Conservation (phyloP, 2,888 invertebrate species). For the Drosophila subsilvestris region DNA sequence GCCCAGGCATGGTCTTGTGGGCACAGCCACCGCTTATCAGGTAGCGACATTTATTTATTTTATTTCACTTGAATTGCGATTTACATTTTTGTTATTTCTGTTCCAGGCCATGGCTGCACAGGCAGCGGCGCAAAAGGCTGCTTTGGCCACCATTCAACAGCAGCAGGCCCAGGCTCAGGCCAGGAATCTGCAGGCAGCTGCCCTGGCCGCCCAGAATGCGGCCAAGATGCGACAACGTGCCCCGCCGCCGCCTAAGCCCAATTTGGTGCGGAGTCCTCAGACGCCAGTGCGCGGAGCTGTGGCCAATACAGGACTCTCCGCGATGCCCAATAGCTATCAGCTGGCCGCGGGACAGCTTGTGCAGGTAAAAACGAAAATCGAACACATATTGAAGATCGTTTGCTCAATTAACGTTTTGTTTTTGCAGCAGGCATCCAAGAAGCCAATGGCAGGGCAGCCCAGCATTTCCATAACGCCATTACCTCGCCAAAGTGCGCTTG, state of each 20-base stretch:
- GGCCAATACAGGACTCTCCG: conserved; percentile 80
- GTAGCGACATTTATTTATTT: conserved; percentile 47
- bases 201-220: conserved; percentile 81
- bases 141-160: conserved; percentile 82
- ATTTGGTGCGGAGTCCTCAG: conserved; percentile 72
- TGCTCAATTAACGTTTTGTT: neutral
- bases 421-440: conserved; percentile 72
- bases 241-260: conserved; percentile 73
- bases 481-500: conserved; percentile 89
- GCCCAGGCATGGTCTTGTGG: conserved; percentile 84
- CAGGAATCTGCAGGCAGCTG: conserved; percentile 82
- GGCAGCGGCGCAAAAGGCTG: conserved; percentile 84
- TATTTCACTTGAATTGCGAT: neutral
- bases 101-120: conserved; percentile 84
- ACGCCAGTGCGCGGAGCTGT: conserved; percentile 79
- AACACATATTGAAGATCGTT: conserved; percentile 1
- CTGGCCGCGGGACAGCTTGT: conserved; percentile 82
- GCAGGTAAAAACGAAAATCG: conserved; percentile 69
- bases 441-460: conserved; percentile 87
- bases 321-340: conserved; percentile 83
- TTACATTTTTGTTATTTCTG: neutral
- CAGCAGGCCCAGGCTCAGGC: conserved; percentile 82
- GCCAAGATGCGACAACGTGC: conserved; percentile 82
- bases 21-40: conserved; percentile 84
- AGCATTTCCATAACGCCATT: conserved; percentile 96